A percentile compares a stretch with the other conserved stretches of the same genome.
These are phyloP conservation scores for Chelon labrosus DNA, from an alignment of 2,797 vertebrate species.

Conservation along the genomic window DNA sequence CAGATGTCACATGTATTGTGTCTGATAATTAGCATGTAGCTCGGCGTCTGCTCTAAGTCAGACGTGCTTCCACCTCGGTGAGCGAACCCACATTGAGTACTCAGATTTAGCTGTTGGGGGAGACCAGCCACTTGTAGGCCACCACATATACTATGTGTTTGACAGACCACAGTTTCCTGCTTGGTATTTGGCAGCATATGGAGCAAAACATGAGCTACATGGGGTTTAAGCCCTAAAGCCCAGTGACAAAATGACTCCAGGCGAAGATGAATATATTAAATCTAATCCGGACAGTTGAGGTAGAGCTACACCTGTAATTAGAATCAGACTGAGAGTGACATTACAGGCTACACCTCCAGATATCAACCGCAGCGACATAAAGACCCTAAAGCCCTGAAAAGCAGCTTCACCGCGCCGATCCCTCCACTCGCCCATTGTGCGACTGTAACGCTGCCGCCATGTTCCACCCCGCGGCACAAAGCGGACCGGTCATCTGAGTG, in stretches of 20 bases:
- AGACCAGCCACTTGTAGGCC: slow-evolving; percentile 50
- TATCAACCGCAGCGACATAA: slow-evolving; percentile 52
- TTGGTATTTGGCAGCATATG: slow-evolving; percentile 64
- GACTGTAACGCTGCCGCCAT: slow-evolving; percentile 48
- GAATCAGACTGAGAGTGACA: slow-evolving; percentile 50
- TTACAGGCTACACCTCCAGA: slow-evolving; percentile 60
- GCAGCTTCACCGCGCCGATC: slow-evolving; percentile 40
- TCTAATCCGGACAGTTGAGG: slow-evolving; percentile 43
- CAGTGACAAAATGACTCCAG: slow-evolving; percentile 63
- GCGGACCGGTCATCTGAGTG: slow-evolving; percentile 56
- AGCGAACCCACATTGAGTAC: slow-evolving; percentile 28
- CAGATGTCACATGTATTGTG: slow-evolving; percentile 1
- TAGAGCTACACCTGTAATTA: slow-evolving; percentile 56
- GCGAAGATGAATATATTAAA: slow-evolving; percentile 49
- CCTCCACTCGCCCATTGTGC: slow-evolving; percentile 55
- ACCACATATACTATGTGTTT: slow-evolving; percentile 52
- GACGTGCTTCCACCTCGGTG: not conserved
- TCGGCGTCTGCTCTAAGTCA: slow-evolving; percentile 21
- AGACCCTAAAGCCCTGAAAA: slow-evolving; percentile 47
- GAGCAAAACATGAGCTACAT: slow-evolving; percentile 51
- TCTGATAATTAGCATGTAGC: slow-evolving; percentile 38
- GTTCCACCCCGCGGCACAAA: slow-evolving; percentile 75
- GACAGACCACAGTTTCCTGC: slow-evolving; percentile 73
- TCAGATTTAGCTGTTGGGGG: slow-evolving; percentile 35
- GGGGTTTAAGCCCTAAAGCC: slow-evolving; percentile 57